Base-by-base conservation (phyloP, 1,140 invertebrate species). In the Sesamia nonagrioides region DNA sequence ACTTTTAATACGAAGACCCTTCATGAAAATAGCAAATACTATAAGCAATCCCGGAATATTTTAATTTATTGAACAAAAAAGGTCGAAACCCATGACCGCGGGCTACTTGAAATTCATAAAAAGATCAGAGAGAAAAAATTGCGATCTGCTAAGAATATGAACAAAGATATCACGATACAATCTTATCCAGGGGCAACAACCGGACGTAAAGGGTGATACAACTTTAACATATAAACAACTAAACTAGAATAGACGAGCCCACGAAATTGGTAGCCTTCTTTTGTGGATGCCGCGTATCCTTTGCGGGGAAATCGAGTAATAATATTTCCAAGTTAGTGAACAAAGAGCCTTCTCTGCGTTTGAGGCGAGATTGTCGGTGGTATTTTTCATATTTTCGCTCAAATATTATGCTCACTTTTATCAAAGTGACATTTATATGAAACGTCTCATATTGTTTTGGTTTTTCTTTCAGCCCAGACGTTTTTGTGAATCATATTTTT, bases 291-390 rank as follows among this genome's bases (percentile, higher is more conserved):
- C 83, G 82, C 33, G 42, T 56, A 72, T 88, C 86, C 88, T 90
- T 89, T 91, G 85, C 84, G 83, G 84, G 85, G 79, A 85, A 89
- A 88, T 90, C 86, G 88, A 79, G 87, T 89, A 91, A 92, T 92
- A 91, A 89, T 88, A 92, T 94, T 90, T 91, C 90, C 87, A 88
- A 91, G 85, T 88, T 84, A 79, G 80, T 91, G 91, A 89, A 89
- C 91, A 92, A 91, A 92, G 89, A 85, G 85, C 78, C 50, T 82
- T 81, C 77, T 74, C 82, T 86, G 80, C 80, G 84, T 90, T 90
- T 89, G 86, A 90, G 89, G 87, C 81, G 84, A 84, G 81, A 83
- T 82, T 78, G 81, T 80, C 75, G 76, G 84, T 82, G 82, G 88
- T 88, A 92, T 89, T 88, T 86, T 84, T 85, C 82, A 0, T 40